Evolutionary conservation across 2,888 invertebrate species (phyloP), one percentile per base, ranked within the genome.

Genomic region (Pseudococcus jackbeardsleyi): DNA sequence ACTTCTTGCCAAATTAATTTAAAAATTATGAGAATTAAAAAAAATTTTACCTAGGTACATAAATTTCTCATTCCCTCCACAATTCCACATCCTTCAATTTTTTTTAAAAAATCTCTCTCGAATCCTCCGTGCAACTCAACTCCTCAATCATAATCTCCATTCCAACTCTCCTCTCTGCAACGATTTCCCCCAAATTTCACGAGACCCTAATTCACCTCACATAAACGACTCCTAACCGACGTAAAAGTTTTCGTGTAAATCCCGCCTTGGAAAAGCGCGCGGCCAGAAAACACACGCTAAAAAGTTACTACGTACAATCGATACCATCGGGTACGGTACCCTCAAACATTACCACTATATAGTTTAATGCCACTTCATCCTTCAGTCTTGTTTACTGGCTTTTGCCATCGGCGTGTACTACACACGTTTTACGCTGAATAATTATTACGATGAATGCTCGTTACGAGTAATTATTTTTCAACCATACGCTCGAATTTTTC

Each of bases 291-390:
- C 33, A 68, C 64, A n/a, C 12, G 39, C 86, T 19, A 33, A 33
- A 39, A 84, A 19, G 22, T 59, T 42, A 64, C 72, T 86, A 39
- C 85, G 85, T 59, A 86, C 86, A 86, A 86, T 86, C 86, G 86
- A 86, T 86, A 86, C 86, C 86, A 86, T 72, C 86, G 86, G 72
- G 86, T 85, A 85, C 68, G 1, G 86, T 64, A 86, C 64, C 86
- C 46, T 68, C n/a, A 86, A 86, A 86, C 86, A 72, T 86, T 64
- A 68, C 72, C 72, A 72, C 46, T 68, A 19, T 86, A 68, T 68
- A 33, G 26, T 86, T 64, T 86, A 86, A 68, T 86, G 72, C 68
- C 86, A 64, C 86, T 86, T 86, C 72, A 86, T 64, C 86, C 86
- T 39, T 68, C 46, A 72, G 79, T 42, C 79, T 79, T 79, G 79